Evolutionary conservation across 1,140 invertebrate genomes (phyloP), one percentile per base, ranked within the genome.

Genomic region (Philopotamus ludificatus): DNA sequence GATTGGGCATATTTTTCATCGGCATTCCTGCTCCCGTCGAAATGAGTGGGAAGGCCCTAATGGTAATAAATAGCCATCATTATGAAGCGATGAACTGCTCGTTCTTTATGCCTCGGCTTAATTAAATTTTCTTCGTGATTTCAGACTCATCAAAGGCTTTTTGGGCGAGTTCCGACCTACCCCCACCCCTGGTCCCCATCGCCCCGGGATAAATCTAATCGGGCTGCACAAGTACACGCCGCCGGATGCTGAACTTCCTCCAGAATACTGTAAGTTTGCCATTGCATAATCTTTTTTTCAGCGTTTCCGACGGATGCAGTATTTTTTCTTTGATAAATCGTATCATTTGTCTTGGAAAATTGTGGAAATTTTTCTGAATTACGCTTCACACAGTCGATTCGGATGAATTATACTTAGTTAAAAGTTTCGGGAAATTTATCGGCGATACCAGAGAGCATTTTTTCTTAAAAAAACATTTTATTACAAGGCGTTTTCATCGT

Each of bases 41-140:
- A 21, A 54, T 34, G 12, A 34, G 28, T 34, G 12, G 28, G 51
- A n/a, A 15, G 20, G 10, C 25, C 23, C 28, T 54, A 28, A 54
- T 54, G 25, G 51, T 54, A 54, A 54, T 28, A 54, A 54, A 54
- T 54, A 54, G 51, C 51, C 20, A 21, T 28, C 51, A 18, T 54
- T 54, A 54, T 1, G 51, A 54, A 54, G 28, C 51, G 51, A 54
- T 54, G 51, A 25, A 54, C 51, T 54, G 51, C 20, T 25, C 23
- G 20, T 54, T 25, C 51, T 18, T 21, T 12, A 23, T 54, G 20
- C 51, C 20, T n/a, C 12, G 23, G 51, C 51, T 54, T 54, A 54
- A 54, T 54, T 54, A 54, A 54, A 54, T 25, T 54, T 54, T 54
- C 51, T 54, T 54, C 51, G 4, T 54, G 51, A 54, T 54, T 54